phyloP scores from a whole-genome alignment of 2,888 invertebrate genomes.

The Dryobota labecula region DNA sequence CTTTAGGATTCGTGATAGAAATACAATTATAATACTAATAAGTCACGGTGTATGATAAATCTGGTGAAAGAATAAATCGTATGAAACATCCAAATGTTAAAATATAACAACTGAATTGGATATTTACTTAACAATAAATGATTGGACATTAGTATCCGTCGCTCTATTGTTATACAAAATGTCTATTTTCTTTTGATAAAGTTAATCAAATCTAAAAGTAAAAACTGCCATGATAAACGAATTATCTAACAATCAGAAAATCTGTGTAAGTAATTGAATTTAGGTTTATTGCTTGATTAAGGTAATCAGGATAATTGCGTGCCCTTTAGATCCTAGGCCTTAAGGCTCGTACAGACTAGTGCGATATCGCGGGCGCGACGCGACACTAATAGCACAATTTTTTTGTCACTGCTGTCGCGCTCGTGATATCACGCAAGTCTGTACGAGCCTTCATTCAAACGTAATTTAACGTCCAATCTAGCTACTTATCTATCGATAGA shows the following conservation, averaged over 20 bases:
- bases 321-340: not conserved
- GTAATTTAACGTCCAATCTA: not conserved
- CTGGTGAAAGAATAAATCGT: not conserved
- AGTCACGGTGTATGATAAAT: not conserved
- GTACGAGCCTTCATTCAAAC: too few relatives aligned
- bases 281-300: not conserved
- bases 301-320: not conserved
- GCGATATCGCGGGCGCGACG: too few relatives aligned
- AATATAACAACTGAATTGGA: not conserved
- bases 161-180: too few relatives aligned
- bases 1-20: slow-evolving; percentile 3
- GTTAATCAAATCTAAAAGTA: not conserved
- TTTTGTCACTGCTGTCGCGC: too few relatives aligned
- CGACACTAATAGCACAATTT: too few relatives aligned
- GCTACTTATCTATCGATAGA: slow-evolving; percentile 4
- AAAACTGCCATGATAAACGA: not conserved
- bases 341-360: too few relatives aligned
- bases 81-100: not conserved
- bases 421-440: too few relatives aligned
- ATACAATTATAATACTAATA: slow-evolving; percentile 2
- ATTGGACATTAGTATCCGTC: not conserved
- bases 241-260: not conserved
- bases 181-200: not conserved
- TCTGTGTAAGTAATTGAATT: not conserved
- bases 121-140: not conserved